Base-by-base conservation (phyloP, 2,113 vertebrate species). In the Colaptes auratus region DNA sequence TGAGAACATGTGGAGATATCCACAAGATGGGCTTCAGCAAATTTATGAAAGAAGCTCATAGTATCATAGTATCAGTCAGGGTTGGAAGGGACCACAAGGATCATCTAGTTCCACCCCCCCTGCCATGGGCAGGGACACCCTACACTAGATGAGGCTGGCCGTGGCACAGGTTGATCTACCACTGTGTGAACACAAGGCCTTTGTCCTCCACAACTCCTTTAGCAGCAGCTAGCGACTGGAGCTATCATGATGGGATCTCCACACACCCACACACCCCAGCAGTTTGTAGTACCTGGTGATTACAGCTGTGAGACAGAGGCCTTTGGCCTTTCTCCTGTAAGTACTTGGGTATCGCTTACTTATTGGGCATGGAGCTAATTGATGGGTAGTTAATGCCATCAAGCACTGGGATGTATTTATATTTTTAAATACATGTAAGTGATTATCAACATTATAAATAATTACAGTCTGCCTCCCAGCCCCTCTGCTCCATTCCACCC, bases 391-490 rank as follows among this genome's bases (percentile, higher is more conserved):
- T 86, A 84, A 92, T 88, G 82, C 88, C 91, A 90, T 86, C 88
- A 81, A 93, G 88, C 53, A 75, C 42, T 30, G 91, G 50, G 94
- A 72, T 83, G 82, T 91, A 93, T 96, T 97, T 95, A 95, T 95
- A 94, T 94, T 94, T 97, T 96, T 95, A 96, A 95, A 91, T 95
- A 92, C 86, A 75, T 75, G 77, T 94, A 95, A 95, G 88, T 95
- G 92, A 96, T 95, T 96, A 96, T 96, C 95, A 95, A 95, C 95
- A 90, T 96, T 94, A 95, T 95, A 94, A 97, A 97, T 96, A 96
- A 96, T 94, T 95, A 95, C 92, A 91, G 92, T 90, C 89, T 96
- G 92, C 92, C 92, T 96, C 87, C 92, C 89, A 95, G 95, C 89
- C 92, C 92, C 95, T 94, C 94, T 96, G 96, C 96, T 95, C 92